A percentile compares a stretch with the other conserved stretches of the same genome.
These are phyloP conservation scores for Callospermophilus lateralis DNA, from an alignment of 2,113 vertebrate species.

Conservation along the genomic window DNA sequence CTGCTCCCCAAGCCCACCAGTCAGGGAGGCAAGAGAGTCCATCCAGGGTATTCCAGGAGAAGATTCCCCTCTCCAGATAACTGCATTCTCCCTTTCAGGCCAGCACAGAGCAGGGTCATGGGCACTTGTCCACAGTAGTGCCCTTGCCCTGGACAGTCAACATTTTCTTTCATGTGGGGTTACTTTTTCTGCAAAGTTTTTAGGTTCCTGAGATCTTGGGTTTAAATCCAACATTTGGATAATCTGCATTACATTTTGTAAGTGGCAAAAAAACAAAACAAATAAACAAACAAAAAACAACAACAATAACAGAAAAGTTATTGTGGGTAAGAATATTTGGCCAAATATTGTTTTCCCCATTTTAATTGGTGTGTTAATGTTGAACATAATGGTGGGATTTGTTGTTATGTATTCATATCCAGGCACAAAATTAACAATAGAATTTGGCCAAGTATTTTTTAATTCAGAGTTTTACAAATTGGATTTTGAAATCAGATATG, in stretches of 20 bases:
- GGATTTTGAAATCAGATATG: neutral
- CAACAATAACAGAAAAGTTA: too few species aligned
- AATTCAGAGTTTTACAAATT: neutral
- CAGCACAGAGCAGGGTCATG: too few species aligned
- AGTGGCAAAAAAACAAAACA: neutral
- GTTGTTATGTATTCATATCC: too few species aligned
- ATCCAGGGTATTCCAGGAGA: neutral
- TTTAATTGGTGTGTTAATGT: too few species aligned
- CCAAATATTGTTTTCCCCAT: neutral
- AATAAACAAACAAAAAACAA: too few species aligned
- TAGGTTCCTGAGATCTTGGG: neutral
- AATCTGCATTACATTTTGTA: neutral
- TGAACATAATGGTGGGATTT: too few species aligned
- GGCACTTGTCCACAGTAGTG: accelerated
- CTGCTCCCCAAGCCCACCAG: accelerated
- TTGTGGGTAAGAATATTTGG: neutral
- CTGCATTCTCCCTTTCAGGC: too few species aligned
- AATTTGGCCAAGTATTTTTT: neutral
- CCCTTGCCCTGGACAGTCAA: accelerated
- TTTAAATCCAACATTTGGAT: neutral
- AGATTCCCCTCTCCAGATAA: neutral
- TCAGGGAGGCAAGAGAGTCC: neutral
- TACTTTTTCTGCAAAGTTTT: neutral
- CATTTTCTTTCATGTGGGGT: accelerated
- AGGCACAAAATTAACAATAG: too few species aligned